Conservation (phyloP, 2,113 vertebrate genomes). For the Ornithorhynchus anatinus region DNA sequence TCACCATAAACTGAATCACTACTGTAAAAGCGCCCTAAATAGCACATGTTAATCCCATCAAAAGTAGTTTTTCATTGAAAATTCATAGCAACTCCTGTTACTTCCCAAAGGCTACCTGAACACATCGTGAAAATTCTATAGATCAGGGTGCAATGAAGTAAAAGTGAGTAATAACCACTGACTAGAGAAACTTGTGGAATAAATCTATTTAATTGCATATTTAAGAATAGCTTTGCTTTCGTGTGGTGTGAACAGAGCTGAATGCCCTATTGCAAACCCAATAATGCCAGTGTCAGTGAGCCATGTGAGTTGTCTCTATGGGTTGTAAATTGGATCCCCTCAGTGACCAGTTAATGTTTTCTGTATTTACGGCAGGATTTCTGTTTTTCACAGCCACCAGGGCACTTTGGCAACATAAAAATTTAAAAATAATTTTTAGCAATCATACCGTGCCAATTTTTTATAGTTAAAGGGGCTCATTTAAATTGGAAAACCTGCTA, state of each 20-base stretch:
- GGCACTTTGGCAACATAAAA: slow-evolving; percentile 85
- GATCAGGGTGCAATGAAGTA: slow-evolving; percentile 77
- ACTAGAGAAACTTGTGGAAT: slow-evolving; percentile 82
- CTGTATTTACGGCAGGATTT: slow-evolving; percentile 86
- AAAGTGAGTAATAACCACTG: slow-evolving; percentile 83
- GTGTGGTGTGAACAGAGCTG: slow-evolving; percentile 76
- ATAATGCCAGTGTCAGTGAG: slow-evolving; percentile 82
- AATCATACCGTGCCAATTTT: slow-evolving; percentile 93
- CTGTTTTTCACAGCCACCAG: slow-evolving; percentile 81
- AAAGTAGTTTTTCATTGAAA: slow-evolving; percentile 67
- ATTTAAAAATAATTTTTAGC: slow-evolving; percentile 89
- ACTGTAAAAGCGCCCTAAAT: slow-evolving; percentile 36
- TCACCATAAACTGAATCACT: slow-evolving; percentile 31
- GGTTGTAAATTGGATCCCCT: slow-evolving; percentile 90
- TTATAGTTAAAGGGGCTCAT: slow-evolving; percentile 97
- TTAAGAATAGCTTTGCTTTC: slow-evolving; percentile 76
- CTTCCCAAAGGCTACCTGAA: slow-evolving; percentile 75
- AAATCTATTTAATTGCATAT: slow-evolving; percentile 87
- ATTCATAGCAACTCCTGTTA: slow-evolving; percentile 69
- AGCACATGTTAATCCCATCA: slow-evolving; percentile 48
- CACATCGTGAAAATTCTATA: slow-evolving; percentile 77
- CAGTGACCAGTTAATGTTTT: slow-evolving; percentile 89
- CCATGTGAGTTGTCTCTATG: slow-evolving; percentile 87
- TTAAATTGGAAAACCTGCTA: slow-evolving; percentile 97
- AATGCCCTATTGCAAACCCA: slow-evolving; percentile 81